Evolutionary conservation across 2,888 invertebrate species (phyloP), one percentile per base, ranked within the genome.

Genomic region (Holacanthella duospinosa): DNA sequence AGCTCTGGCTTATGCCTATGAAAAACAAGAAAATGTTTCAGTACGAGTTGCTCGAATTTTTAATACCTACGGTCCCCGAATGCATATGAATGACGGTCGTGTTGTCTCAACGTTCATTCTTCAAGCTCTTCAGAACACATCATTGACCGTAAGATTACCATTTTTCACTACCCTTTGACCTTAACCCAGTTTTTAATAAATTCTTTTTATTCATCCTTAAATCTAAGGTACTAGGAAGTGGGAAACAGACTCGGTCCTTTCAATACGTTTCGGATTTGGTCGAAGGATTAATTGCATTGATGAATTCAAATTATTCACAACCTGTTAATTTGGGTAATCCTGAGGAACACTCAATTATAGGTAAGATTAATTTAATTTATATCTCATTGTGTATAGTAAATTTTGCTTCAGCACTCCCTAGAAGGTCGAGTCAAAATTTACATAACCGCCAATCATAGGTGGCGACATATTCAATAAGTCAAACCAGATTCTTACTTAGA

Each of bases 41-140:
- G 93, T 99, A 0, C 82, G 97, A 60, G 95, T 99, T 9, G 99
- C 99, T 1, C 82, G 99, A 69, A 99, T 99, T 73, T 99, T 99
- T 78, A 99, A 99, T 78, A 99, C 99, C 0, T 99, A 93, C 76
- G 99, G 99, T 0, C 99, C 99, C 0, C 80, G 99, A 73, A 99
- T 99, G 99, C 96, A 96, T 75, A 93, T 93, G 84, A 93, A 95
- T 68, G 99, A 99, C 78, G 99, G 99, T 1, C 82, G 99, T 44
- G 96, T 99, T 1, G 97, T 99, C 1, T 96, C 96, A 19, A 99
- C 99, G 80, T 99, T 99, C 75, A 92, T 99, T 70, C 83, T 97
- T 70, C 97, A 99, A 79, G 93, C 96, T 0, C 79, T 99, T 63
- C 90, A 94, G 76, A 91, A 93, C 76, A 85, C 95, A 75, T 88